Conservation (phyloP, 2,113 vertebrate species). For the Tychaedon coryphoeus region DNA sequence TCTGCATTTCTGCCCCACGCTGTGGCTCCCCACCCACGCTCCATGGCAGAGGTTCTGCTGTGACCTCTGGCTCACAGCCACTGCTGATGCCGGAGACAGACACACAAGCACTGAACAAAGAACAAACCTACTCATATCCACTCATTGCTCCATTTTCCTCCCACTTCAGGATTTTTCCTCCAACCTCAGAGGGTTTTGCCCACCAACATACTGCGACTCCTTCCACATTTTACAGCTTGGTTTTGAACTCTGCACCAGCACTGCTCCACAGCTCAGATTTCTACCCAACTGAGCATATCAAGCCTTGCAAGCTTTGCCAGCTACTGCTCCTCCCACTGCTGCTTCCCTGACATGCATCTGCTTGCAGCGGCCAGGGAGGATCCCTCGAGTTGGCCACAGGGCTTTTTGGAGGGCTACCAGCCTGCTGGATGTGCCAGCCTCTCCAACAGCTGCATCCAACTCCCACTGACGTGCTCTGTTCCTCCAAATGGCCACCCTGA, state of each 20-base stretch:
- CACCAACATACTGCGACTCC: accelerated
- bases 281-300: neutral
- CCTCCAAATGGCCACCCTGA: neutral
- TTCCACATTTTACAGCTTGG: neutral
- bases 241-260: neutral
- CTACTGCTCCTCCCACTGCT: neutral
- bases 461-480: neutral
- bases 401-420: slow-evolving; percentile 37
- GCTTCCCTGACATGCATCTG: neutral
- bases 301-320: slow-evolving; percentile 4
- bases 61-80: neutral
- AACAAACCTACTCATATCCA: neutral
- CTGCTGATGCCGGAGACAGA: neutral
- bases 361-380: neutral
- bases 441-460: neutral
- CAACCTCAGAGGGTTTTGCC: neutral
- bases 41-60: neutral
- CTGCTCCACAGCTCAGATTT: neutral
- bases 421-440: neutral
- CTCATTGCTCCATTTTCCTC: neutral
- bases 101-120: neutral
- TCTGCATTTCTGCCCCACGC: neutral
- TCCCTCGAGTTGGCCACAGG: neutral
- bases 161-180: neutral
- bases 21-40: neutral